Base-by-base conservation (phyloP, 2,113 vertebrate species). In the Cricetomys ansorgei region DNA sequence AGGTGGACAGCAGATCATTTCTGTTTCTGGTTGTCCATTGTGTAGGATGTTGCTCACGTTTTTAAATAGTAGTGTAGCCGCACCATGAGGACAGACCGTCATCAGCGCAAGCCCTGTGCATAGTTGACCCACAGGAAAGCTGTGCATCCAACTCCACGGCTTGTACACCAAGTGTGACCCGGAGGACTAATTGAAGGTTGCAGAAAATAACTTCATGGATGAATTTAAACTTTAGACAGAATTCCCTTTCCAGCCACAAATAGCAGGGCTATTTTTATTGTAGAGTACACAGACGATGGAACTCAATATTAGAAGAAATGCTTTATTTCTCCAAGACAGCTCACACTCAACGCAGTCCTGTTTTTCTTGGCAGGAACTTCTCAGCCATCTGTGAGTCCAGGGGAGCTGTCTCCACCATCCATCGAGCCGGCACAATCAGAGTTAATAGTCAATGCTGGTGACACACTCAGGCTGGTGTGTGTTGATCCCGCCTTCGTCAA, bases 361-460 rank as follows among this genome's bases (percentile, higher is more conserved):
- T 83, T 96, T 96, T 93, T 95, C 88, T 97, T 97, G 98, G 84
- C 97, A 99, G 99, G 98, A 95, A 97, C 94, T 96, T 95, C 97
- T 25, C 91, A 97, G 70, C 96, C 98, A 80, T 95, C 88, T 94
- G 98, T 76, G 94, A 97, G 90, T 97, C 96, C 97, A 55, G 76
- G 40, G 43, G 93, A 89, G 55, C 90, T 0, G 37, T 92, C 98
- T 72, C 75, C 90, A 37, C 97, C 98, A 34, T 94, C 72, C 70
- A 98, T 98, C 90, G 57, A 88, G 13, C 97, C 97, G 29, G 85
- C 94, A 40, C 85, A 96, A 59, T 94, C 98, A 59, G 93, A 96
- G 67, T 89, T 97, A 81, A 97, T 98, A 93, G 70, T 99, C 65
- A 98, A 95, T 25, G 98, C 92, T 48, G 98, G 98, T 5, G 85